Evolutionary conservation across 1,140 invertebrate species (phyloP).

Genomic region (Wiebesia pumilae): DNA sequence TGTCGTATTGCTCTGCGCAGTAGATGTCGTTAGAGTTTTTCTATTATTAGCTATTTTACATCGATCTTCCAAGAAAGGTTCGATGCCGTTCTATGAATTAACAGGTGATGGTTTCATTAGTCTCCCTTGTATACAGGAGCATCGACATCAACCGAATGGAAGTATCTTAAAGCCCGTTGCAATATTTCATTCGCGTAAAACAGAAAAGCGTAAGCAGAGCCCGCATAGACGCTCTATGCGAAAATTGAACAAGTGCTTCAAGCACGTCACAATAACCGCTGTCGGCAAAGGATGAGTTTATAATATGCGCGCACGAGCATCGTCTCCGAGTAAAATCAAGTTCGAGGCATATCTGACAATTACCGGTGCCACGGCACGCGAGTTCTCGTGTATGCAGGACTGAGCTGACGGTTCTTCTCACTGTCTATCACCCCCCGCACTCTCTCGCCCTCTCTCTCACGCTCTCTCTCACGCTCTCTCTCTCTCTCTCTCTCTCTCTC

Average conservation of each 20-base stretch:
- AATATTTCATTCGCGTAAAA: neutral
- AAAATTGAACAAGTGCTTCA: neutral
- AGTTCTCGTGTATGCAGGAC: neutral
- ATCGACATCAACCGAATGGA: neutral
- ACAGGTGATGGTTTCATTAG: neutral
- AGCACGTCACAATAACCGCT: neutral
- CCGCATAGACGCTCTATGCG: neutral
- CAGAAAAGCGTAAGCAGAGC: neutral
- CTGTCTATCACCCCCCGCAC: neutral
- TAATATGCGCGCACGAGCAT: neutral
- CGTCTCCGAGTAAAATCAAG: neutral
- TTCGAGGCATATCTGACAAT: constrained; percentile 8
- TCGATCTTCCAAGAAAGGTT: neutral
- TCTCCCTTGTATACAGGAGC: neutral
- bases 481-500: neutral
- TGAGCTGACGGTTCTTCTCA: neutral
- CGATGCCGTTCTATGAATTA: neutral
- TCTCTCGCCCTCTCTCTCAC: too few relatives aligned
- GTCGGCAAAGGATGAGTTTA: neutral
- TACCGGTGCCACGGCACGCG: neutral
- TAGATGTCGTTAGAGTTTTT: neutral
- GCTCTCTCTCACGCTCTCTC: too few relatives aligned
- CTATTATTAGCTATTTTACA: neutral
- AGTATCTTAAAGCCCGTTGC: neutral
- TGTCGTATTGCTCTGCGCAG: neutral